These are phyloP conservation scores for Dipodomys stephensi DNA, from an alignment of 2,113 vertebrate species.

Conservation along the genomic window DNA sequence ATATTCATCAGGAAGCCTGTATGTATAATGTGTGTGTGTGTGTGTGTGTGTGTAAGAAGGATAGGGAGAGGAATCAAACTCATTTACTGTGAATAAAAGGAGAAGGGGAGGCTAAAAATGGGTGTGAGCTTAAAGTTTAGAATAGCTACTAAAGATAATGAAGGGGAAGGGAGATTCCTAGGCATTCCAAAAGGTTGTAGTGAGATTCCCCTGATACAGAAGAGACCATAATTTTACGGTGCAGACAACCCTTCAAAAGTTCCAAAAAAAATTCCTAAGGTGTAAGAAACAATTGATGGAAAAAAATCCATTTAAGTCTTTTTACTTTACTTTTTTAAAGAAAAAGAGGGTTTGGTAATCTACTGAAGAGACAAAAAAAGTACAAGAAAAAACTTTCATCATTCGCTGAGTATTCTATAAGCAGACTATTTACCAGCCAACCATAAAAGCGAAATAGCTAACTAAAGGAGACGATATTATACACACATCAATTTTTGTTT, in stretches of 20 bases:
- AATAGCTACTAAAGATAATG: background rate
- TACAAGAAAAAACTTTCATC: background rate
- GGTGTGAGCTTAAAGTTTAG: background rate
- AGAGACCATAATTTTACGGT: background rate
- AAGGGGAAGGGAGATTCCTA: background rate
- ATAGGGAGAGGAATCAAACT: background rate
- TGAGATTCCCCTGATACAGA: background rate
- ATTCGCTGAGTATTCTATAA: slow-evolving; percentile 1
- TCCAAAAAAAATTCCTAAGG: background rate
- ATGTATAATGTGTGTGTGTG: background rate
- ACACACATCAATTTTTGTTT: background rate
- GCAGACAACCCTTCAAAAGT: background rate
- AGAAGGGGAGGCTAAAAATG: background rate
- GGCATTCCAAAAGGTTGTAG: background rate
- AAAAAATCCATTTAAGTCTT: background rate
- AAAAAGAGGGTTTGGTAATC: background rate
- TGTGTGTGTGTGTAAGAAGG: too few species aligned
- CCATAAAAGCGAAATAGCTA: slow-evolving; percentile 2
- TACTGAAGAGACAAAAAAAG: background rate
- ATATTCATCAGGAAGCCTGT: background rate
- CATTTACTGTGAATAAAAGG: background rate
- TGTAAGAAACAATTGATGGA: background rate
- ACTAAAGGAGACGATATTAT: background rate
- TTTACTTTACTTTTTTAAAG: background rate
- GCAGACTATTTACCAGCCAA: background rate